Evolutionary conservation across 2,888 invertebrate species (phyloP), one percentile per base, ranked within the genome.

Genomic region (Tortricodes alternella): DNA sequence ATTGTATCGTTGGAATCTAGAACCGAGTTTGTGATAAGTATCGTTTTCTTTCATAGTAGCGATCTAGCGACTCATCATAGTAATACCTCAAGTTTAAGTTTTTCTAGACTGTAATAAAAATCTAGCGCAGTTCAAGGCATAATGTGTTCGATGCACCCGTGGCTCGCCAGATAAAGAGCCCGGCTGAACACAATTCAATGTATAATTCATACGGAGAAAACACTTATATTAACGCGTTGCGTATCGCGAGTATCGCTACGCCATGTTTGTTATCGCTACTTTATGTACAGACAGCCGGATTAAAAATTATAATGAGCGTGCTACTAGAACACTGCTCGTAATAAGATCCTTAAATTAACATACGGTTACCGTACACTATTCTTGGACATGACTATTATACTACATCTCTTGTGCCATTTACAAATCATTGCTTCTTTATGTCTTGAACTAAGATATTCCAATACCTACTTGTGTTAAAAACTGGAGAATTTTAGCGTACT

Each of bases 131-230:
- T 70, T 62, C 63, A 62, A 64, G 62, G 73, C 64, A 71, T 78
- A 76, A 75, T 76, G 76, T 75, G 73, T 74, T 59, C 70, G 73
- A 78, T 77, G 75, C 76, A 71, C 75, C 70, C 71, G 68, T 63
- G 63, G 59, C 63, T 64, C 65, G 67, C 66, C 66, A 78, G 77
- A 80, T 77, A 79, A 71, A 77, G 71, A 68, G 66, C 67, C 65
- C 60, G 67, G 61, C 66, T 67, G 71, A 71, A 74, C 67, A 66
- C 71, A 74, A 66, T 69, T 68, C 72, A 60, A 81, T 83, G 79
- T 80, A 70, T 82, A 80, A 82, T 83, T 82, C 78, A 82, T 81
- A 73, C 65, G 68, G 65, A 69, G 77, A 70, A 79, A 80, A 77
- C 74, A 80, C 80, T 77, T 78, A 80, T 76, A 76, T 80, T 80